Percentiles rank a stretch among this genome's conserved stretches.
Evolutionary conservation across 2,888 invertebrate genomes (phyloP).

Genomic region (Halictus quadricinctus): DNA sequence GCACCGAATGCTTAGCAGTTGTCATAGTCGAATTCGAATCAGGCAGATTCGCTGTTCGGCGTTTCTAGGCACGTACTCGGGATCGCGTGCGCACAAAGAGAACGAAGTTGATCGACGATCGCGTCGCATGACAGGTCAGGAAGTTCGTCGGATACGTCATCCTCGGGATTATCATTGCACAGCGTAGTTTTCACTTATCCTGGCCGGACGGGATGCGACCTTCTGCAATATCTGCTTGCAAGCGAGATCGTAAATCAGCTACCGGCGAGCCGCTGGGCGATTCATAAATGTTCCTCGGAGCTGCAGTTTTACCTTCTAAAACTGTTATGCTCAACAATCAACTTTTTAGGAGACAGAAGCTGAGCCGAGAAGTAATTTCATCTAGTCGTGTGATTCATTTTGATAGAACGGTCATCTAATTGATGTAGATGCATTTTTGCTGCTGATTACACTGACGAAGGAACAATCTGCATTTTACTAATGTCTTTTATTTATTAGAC

Average conservation of each 20-base stretch:
- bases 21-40: constrained; percentile 25
- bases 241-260: constrained; percentile 10
- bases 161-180: constrained; percentile 9
- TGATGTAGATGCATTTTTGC: no score
- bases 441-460: no score
- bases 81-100: constrained; percentile 7
- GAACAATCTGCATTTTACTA: no score
- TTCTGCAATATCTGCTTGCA: neutral
- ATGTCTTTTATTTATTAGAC: no score
- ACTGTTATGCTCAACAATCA: neutral
- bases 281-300: neutral
- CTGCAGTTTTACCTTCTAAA: neutral
- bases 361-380: neutral
- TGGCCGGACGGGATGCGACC: neutral
- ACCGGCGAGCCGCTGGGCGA: no score
- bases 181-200: neutral
- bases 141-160: constrained; percentile 25
- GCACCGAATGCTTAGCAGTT: neutral
- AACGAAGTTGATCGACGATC: constrained; percentile 26
- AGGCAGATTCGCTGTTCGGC: neutral
- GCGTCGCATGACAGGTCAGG: constrained; percentile 17
- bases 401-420: no score
- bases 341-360: neutral
- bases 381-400: no score
- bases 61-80: constrained; percentile 29